A percentile compares a stretch with the other conserved stretches of the same genome.
phyloP scores from a whole-genome alignment of 2,797 vertebrate species.

The Cephalopachus bancanus region DNA sequence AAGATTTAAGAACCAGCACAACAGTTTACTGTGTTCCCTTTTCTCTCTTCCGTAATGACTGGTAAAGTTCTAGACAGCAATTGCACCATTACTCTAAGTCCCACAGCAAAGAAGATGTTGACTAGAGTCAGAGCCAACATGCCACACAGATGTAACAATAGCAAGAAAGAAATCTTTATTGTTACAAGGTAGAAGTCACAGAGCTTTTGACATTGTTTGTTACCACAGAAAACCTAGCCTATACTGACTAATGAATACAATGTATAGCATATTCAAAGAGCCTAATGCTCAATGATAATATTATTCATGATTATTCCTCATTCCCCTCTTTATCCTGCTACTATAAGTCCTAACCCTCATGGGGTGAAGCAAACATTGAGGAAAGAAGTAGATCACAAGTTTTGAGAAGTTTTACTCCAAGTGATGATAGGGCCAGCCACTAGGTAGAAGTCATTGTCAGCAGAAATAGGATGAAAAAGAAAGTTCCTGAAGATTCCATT shows the following conservation, averaged over 20 bases:
- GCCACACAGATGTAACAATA: not conserved
- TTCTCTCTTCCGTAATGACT: not conserved
- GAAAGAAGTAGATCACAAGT: not conserved
- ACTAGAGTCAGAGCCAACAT: not conserved
- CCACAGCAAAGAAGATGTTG: not conserved
- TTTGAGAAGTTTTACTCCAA: not conserved
- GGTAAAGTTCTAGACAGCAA: constrained; percentile 20
- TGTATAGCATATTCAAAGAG: not conserved
- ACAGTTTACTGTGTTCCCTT: constrained; percentile 7
- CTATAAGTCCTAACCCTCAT: not conserved
- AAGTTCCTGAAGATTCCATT: not conserved
- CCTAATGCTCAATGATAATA: not conserved
- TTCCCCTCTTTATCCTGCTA: not conserved
- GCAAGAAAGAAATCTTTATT: constrained; percentile 11
- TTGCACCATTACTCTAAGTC: constrained; percentile 7
- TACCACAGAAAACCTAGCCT: constrained; percentile 22
- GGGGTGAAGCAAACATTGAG: not conserved
- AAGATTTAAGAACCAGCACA: constrained; percentile 39
- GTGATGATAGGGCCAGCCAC: not conserved
- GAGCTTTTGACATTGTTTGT: not conserved
- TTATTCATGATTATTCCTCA: not conserved
- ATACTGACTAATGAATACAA: not conserved
- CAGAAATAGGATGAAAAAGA: not conserved
- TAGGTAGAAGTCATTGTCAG: not conserved
- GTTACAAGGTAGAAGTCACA: not conserved